Evolutionary conservation across 2,113 vertebrate species (phyloP).

Genomic region (Phyllopteryx taeniolatus): DNA sequence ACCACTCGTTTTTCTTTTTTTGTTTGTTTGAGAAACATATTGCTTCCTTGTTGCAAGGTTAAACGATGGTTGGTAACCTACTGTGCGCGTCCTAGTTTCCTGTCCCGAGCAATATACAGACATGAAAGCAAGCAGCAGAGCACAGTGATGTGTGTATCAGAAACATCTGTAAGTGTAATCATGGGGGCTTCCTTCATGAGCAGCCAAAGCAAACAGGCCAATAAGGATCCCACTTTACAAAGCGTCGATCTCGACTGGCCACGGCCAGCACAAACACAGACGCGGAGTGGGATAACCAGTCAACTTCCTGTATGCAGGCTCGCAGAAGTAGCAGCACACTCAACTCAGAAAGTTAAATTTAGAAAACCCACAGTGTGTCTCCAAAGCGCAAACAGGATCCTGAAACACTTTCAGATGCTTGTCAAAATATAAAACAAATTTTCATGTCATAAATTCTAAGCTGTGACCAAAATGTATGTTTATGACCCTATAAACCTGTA

Average conservation of each 20-base stretch:
- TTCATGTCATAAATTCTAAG: constrained; percentile 60
- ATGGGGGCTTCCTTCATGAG: constrained; percentile 90
- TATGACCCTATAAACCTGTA: too few species aligned
- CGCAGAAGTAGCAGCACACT: constrained; percentile 16
- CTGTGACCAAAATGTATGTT: too few species aligned
- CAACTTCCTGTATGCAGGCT: constrained; percentile 4
- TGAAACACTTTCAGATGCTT: constrained; percentile 76
- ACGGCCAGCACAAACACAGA: constrained; percentile 81
- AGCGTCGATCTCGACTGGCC: constrained; percentile 92
- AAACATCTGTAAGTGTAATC: constrained; percentile 98
- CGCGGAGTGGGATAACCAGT: constrained; percentile 4
- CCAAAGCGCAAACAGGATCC: constrained; percentile 39
- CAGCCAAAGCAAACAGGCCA: constrained; percentile 99
- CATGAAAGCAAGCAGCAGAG: constrained; percentile 75
- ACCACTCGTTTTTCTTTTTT: background rate
- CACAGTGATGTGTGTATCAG: constrained; percentile 81
- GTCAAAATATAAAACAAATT: constrained; percentile 51
- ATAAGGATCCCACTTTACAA: constrained; percentile 99
- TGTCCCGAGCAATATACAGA: constrained; percentile 33
- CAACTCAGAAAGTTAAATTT: constrained; percentile 1
- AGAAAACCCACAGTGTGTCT: constrained; percentile 8
- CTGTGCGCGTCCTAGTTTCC: constrained; percentile 35
- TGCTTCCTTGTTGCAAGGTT: constrained; percentile 62
- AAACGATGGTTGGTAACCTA: constrained; percentile 51
- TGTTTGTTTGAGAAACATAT: background rate